Conservation (phyloP, 2,113 vertebrate species). For the Alethe castanea region DNA sequence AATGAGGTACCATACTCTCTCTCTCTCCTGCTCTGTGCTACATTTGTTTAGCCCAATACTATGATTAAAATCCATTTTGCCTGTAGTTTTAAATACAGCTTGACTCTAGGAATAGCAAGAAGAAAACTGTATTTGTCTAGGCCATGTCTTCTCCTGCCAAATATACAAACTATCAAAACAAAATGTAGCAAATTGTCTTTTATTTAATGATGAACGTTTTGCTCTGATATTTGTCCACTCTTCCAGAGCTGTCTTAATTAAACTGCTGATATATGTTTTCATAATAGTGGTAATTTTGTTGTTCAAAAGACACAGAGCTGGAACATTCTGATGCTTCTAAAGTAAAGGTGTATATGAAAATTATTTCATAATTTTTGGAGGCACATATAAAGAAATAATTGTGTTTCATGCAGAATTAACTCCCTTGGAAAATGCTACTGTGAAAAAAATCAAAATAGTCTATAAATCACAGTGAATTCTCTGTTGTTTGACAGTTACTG, state of each 20-base stretch:
- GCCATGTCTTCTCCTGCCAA: neutral
- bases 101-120: neutral
- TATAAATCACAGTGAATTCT: neutral
- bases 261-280: slow-evolving; percentile 16
- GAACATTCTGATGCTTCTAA: neutral
- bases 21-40: neutral
- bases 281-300: neutral
- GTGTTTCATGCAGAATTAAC: neutral
- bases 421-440: neutral
- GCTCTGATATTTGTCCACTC: neutral
- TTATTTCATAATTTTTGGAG: neutral
- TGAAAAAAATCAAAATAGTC: neutral
- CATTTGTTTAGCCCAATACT: neutral
- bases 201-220: neutral
- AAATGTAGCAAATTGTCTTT: neutral
- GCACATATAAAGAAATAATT: neutral
- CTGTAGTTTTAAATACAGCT: neutral
- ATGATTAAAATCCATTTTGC: neutral
- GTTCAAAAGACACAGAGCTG: neutral
- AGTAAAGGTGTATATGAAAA: neutral
- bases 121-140: neutral
- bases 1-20: neutral
- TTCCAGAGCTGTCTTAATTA: slow-evolving; percentile 29
- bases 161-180: neutral
- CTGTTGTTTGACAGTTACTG: neutral